These are phyloP conservation scores for Mythimna ferrago DNA, from an alignment of 2,888 invertebrate species.

Conservation along the genomic window DNA sequence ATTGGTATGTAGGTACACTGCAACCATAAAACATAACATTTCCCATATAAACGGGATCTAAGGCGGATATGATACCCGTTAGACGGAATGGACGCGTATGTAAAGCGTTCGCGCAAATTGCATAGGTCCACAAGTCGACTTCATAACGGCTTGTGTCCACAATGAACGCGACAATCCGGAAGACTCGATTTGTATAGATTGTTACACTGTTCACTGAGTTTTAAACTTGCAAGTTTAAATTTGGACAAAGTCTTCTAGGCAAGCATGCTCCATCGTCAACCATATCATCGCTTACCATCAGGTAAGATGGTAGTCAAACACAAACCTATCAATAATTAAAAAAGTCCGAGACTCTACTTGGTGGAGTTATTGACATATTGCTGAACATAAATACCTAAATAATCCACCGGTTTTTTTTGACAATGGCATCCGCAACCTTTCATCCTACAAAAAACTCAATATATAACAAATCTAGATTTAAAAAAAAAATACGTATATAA, in stretches of 20 bases:
- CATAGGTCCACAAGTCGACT: constrained; percentile 65
- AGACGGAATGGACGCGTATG: constrained; percentile 71
- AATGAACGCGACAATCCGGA: constrained; percentile 65
- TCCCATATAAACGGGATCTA: constrained; percentile 77
- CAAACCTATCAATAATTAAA: no score
- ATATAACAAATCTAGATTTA: background rate
- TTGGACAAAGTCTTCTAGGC: background rate
- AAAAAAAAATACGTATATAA: no score
- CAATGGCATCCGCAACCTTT: background rate
- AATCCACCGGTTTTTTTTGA: background rate
- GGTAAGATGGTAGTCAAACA: no score
- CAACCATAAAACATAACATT: constrained; percentile 67
- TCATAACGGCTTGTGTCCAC: constrained; percentile 65
- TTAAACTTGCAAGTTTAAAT: constrained; percentile 34
- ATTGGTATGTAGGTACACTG: constrained; percentile 70
- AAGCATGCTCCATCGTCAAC: no score
- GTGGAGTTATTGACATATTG: background rate
- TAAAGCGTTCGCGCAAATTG: constrained; percentile 78
- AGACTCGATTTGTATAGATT: constrained; percentile 60
- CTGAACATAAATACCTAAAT: background rate
- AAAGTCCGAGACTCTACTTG: background rate
- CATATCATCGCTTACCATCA: no score
- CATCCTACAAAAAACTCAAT: background rate
- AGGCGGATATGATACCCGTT: constrained; percentile 75
- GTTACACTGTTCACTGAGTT: constrained; percentile 46